Base-by-base conservation (phyloP, 2,113 vertebrate genomes). In the Ceyx margarethae region DNA sequence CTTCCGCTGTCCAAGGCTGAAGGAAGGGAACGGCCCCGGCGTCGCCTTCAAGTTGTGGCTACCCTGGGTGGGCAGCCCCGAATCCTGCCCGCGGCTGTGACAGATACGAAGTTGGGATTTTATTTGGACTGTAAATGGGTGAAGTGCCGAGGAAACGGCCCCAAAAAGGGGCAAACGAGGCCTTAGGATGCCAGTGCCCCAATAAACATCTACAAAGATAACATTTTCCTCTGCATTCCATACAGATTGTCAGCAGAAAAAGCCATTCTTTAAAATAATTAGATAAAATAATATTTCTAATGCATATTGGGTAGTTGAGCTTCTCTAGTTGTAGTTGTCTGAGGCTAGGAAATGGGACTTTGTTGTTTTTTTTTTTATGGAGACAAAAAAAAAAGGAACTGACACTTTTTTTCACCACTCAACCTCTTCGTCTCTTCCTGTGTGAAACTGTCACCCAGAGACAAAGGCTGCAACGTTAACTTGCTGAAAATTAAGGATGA, bases 401-500 rank as follows among this genome's bases (percentile, higher is more conserved):
- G 33, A 31, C 37, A 66, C 46, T 89, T 79, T 60, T 94, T 94
- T 90, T 28, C 10, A 43, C 81, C 17, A 13, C 57, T 80, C 67
- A 95, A 5, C 40, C 33, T 77, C 66, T 89, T 84, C 62, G 54
- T 76, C 60, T 91, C 40, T 84, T 91, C 81, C 78, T 84, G 69
- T 89, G 48, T 85, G 85, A 95, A 92, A 82, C 75, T 89, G 84
- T 87, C 64, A 78, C 56, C 35, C 56, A 33, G 20, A 91, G 87
- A 91, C 89, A 94, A 93, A 93, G 61, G 68, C 87, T 89, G 75
- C 85, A 91, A 28, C 40, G 16, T 80, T 91, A 85, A 78, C 75
- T 93, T 91, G 56, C 51, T 80, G 91, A 77, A 95, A 92, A 95
- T 94, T 94, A 94, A 93, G 73, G 74, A 62, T 37, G 75, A 95